Conservation (phyloP, 1,140 invertebrate species). For the Cepaea nemoralis region DNA sequence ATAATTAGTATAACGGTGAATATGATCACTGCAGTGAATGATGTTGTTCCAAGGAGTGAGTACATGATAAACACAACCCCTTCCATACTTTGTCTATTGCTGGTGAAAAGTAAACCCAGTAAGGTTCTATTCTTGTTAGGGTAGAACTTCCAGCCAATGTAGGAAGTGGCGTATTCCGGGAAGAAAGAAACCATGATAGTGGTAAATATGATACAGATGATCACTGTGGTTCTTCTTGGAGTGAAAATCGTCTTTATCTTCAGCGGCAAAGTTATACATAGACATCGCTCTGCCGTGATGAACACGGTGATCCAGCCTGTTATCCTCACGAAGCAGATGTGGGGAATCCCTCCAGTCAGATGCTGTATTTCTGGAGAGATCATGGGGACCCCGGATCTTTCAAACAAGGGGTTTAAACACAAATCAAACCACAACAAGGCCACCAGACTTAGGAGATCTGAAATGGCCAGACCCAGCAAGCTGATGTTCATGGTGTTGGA, state of each 20-base stretch:
- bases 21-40: not conserved
- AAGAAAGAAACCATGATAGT: not conserved
- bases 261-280: not conserved
- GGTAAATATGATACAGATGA: not conserved
- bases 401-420: not conserved
- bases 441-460: not conserved
- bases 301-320: conserved; percentile 16
- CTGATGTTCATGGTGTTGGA: conserved; percentile 7
- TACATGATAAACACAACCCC: not conserved
- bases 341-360: not conserved
- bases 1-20: not conserved
- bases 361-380: not conserved
- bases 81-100: not conserved
- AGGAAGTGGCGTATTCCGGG: not conserved
- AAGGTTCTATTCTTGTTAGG: not conserved
- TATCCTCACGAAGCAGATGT: not conserved
- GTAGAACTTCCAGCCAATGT: conserved; percentile 12
- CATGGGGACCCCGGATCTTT: not conserved
- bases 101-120: not conserved
- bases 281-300: conserved; percentile 21
- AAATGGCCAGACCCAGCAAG: not conserved
- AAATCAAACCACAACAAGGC: not conserved
- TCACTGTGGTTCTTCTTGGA: not conserved
- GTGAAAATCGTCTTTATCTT: conserved; percentile 3
- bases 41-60: not conserved